These are phyloP conservation scores for Panzeria rudis DNA, from an alignment of 2,888 invertebrate genomes.

Conservation along the genomic window DNA sequence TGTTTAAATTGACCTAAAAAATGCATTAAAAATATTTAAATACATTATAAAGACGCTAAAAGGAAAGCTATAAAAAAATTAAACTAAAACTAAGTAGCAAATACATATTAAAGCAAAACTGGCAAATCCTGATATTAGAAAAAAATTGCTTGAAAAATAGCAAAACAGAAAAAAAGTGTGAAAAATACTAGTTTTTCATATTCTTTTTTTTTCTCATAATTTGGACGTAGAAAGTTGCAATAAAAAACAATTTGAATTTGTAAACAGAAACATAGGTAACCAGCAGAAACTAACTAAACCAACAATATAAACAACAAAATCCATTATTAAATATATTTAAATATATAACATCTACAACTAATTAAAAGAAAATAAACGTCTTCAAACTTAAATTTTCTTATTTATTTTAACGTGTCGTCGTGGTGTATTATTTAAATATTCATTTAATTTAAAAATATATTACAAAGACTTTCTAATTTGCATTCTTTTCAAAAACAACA, in stretches of 20 bases:
- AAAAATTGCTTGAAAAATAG: slow-evolving; percentile 30
- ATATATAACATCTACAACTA: slow-evolving; percentile 31
- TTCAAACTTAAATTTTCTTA: slow-evolving; percentile 37
- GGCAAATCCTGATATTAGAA: slow-evolving; percentile 49
- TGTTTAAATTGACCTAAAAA: slow-evolving; percentile 74
- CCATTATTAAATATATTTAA: slow-evolving; percentile 24
- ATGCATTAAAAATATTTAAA: slow-evolving; percentile 60
- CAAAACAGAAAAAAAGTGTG: slow-evolving; percentile 38
- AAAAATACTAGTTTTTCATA: slow-evolving; percentile 58
- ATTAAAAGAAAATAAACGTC: slow-evolving; percentile 37
- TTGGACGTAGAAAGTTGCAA: slow-evolving; percentile 62
- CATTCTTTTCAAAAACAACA: slow-evolving; percentile 15
- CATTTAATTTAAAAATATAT: slow-evolving; percentile 24
- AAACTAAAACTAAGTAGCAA: slow-evolving; percentile 55
- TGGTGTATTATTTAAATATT: slow-evolving; percentile 63
- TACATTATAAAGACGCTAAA: slow-evolving; percentile 63
- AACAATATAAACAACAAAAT: slow-evolving; percentile 30
- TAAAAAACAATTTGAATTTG: slow-evolving; percentile 30
- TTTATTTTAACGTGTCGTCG: slow-evolving; percentile 63
- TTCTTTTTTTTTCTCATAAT: slow-evolving; percentile 28
- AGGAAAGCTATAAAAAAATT: slow-evolving; percentile 46
- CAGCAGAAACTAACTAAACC: slow-evolving; percentile 4
- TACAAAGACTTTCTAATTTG: slow-evolving; percentile 38
- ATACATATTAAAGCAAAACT: slow-evolving; percentile 43
- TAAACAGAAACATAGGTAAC: slow-evolving; percentile 34